phyloP scores from a whole-genome alignment of 2,888 invertebrate species.

The Argyra leucocephala region DNA sequence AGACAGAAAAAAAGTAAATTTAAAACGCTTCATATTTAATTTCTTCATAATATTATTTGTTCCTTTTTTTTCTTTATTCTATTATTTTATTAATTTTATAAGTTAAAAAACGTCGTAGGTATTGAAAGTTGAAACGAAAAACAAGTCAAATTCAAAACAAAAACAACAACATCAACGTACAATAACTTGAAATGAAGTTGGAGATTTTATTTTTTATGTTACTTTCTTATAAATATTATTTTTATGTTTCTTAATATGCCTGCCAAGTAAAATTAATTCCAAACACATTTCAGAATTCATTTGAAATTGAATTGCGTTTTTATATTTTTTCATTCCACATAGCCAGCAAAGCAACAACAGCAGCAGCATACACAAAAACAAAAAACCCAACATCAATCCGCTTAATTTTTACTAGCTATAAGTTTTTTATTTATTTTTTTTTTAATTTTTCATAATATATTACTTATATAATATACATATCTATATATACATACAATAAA shows the following conservation, averaged over 20 bases:
- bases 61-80: background rate
- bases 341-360: too few species aligned
- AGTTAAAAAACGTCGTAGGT: background rate
- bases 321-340: background rate
- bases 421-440: too few species aligned
- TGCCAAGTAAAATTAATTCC: slow-evolving; percentile 4
- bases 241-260: background rate
- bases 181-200: too few species aligned
- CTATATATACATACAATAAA: too few species aligned
- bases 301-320: slow-evolving; percentile 1
- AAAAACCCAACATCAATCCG: too few species aligned
- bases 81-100: background rate
- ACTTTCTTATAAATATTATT: too few species aligned
- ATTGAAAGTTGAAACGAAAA: background rate
- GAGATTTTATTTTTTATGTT: too few species aligned
- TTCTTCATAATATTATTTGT: background rate
- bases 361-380: background rate
- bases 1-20: background rate
- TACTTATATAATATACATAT: too few species aligned
- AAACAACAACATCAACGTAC: too few species aligned
- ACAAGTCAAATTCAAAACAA: background rate
- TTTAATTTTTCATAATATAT: too few species aligned
- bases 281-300: slow-evolving; percentile 3
- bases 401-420: too few species aligned
- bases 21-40: background rate